These are phyloP conservation scores for Abscondita cerata DNA, from an alignment of 2,888 invertebrate species.

Conservation along the genomic window DNA sequence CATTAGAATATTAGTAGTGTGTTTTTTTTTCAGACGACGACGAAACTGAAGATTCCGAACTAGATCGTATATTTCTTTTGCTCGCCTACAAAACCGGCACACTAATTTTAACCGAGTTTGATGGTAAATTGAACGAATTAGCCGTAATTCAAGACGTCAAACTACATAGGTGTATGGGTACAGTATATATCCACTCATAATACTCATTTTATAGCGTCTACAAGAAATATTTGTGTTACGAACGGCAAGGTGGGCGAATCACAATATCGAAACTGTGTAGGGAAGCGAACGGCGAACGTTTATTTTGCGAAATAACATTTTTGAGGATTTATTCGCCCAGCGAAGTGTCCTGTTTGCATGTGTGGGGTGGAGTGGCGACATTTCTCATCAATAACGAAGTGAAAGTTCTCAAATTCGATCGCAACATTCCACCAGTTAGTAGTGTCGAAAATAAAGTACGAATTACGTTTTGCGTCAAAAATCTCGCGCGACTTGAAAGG, in stretches of 20 bases:
- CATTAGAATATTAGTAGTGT: background rate
- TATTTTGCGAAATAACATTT: conserved; percentile 52
- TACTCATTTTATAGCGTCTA: conserved; percentile 48
- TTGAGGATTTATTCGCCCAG: conserved; percentile 55
- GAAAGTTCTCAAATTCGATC: conserved; percentile 50
- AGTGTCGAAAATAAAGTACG: conserved; percentile 36
- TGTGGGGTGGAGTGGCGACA: conserved; percentile 55
- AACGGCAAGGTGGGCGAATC: conserved; percentile 53
- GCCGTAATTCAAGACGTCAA: conserved; percentile 47
- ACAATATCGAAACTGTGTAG: conserved; percentile 50
- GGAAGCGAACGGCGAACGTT: conserved; percentile 40
- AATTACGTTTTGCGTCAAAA: conserved; percentile 39
- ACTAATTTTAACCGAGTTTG: conserved; percentile 37
- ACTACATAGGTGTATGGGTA: conserved; percentile 45
- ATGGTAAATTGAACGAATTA: conserved; percentile 35
- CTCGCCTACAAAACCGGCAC: conserved; percentile 38
- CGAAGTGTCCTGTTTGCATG: conserved; percentile 52
- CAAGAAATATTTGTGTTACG: conserved; percentile 54
- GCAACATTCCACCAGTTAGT: conserved; percentile 46
- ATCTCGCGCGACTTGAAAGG: conserved; percentile 39
- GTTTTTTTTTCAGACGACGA: conserved; percentile 21
- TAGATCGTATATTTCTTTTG: conserved; percentile 30
- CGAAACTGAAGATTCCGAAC: conserved; percentile 20
- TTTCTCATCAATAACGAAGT: conserved; percentile 54
- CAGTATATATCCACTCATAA: background rate